Evolutionary conservation across 2,113 vertebrate genomes (phyloP).

Genomic region (Pollimyrus isidori): DNA sequence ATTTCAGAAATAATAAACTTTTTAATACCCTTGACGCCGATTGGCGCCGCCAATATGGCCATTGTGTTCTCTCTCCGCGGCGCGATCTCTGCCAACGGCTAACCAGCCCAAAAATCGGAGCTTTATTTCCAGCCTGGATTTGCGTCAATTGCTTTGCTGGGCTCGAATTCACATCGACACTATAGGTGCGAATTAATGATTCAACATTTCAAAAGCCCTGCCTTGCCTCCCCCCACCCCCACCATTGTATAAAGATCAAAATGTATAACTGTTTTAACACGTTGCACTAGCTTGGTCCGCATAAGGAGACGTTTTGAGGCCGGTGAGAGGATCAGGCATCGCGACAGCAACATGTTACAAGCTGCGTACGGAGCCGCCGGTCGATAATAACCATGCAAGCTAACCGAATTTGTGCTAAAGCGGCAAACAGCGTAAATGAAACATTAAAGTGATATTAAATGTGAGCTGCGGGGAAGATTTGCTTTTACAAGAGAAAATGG

Average conservation of each 20-base stretch:
- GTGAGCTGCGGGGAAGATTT: neutral
- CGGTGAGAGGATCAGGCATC: neutral
- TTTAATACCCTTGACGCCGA: neutral
- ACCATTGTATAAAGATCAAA: neutral
- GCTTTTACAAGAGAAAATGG: neutral
- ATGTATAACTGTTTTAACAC: neutral
- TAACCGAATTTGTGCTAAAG: neutral
- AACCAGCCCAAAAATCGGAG: neutral
- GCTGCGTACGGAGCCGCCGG: neutral
- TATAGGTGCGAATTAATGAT: conserved; percentile 9
- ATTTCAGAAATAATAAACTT: neutral
- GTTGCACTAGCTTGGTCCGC: neutral
- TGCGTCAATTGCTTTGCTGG: neutral
- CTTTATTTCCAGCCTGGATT: neutral
- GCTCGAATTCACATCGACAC: conserved; percentile 3
- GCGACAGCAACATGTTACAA: neutral
- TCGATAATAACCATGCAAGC: neutral
- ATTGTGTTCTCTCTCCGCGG: neutral
- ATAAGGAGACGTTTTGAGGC: neutral
- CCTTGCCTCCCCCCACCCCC: neutral
- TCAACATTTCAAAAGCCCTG: neutral
- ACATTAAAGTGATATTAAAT: conserved; percentile 1
- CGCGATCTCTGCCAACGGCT: neutral
- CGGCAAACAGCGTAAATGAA: neutral
- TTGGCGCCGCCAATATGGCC: neutral